Base-by-base conservation (phyloP, 2,113 vertebrate species). In the Cinclus mexicanus region DNA sequence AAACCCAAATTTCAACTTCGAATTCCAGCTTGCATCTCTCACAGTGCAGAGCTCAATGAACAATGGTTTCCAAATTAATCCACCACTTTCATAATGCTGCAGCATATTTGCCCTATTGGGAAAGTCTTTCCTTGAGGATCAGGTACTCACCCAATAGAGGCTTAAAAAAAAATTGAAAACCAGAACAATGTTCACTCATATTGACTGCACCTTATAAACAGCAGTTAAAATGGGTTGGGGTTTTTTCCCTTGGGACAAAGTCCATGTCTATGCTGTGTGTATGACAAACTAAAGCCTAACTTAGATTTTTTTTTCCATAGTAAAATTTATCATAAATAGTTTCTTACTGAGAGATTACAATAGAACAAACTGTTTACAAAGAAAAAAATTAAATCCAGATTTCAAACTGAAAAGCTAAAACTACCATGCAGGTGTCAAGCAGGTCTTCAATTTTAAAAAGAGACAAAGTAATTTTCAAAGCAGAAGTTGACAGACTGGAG, bases 151-250 rank as follows among this genome's bases (percentile, higher is more conserved):
- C 21, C 49, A 82, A 57, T 8, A 79, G 0, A 56, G 29, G 37
- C 39, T 49, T 87, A 1, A n/a, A 56, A 56, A 71, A 60, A 35
- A 6, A n/a, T 42, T 37, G 42, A 81, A 71, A 61, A 47, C 0
- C 8, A 24, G 41, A 63, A 47, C 24, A 18, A 12, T 35, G 63
- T 50, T 59, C 60, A 67, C 11, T 77, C 24, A 24, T 26, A 24
- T 39, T 59, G 52, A 19, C 21, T 70, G 13, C 8, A 14, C 5
- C 61, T 20, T 21, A 63, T 33, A 39, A 55, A 69, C 7, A 61
- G 33, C 4, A 3, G 8, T 46, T 44, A 19, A 68, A 63, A 7
- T 42, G 15, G 10, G 5, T 44, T 42, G 23, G 14, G 14, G 0
- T 18, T 16, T 64, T 20, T 55, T 50, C 3, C 6, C 14, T 50